A percentile compares a stretch with the other conserved stretches of the same genome.
phyloP scores from a whole-genome alignment of 1,140 invertebrate genomes.

The Drosophila biarmipes region DNA sequence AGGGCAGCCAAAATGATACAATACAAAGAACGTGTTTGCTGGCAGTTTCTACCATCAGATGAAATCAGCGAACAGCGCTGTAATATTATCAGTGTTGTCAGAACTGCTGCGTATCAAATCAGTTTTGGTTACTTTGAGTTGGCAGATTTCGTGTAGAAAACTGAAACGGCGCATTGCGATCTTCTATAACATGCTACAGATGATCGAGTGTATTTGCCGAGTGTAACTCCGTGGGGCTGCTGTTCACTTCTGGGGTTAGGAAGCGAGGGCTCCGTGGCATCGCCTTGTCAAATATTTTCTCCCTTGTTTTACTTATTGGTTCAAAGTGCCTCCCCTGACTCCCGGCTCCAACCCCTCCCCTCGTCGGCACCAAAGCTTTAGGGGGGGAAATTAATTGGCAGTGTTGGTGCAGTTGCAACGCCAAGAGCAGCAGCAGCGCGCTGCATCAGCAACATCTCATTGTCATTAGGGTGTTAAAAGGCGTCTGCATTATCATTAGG shows the following conservation, averaged over 20 bases:
- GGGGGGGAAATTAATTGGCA: constrained; percentile 54
- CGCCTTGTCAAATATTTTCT: constrained; percentile 58
- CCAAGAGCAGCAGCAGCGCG: constrained; percentile 8
- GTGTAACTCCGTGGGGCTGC: background rate
- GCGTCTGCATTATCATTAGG: constrained; percentile 66
- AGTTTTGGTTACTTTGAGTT: too few species aligned
- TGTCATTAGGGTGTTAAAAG: constrained; percentile 70
- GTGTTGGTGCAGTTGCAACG: constrained; percentile 40
- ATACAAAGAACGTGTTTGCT: too few species aligned
- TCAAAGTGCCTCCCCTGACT: constrained; percentile 13
- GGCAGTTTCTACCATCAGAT: background rate
- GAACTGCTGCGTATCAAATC: too few species aligned
- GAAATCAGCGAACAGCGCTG: background rate
- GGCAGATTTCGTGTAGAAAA: background rate
- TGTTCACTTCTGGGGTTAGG: constrained; percentile 5
- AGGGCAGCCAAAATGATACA: too few species aligned
- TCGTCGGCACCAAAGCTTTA: constrained; percentile 31
- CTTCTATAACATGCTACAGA: background rate
- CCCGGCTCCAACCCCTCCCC: constrained; percentile 1
- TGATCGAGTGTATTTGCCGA: background rate
- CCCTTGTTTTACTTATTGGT: constrained; percentile 57
- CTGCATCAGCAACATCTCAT: constrained; percentile 49
- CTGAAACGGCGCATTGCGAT: background rate
- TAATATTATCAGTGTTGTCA: background rate
- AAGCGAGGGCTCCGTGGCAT: constrained; percentile 34